Evolutionary conservation across 2,888 invertebrate genomes (phyloP).

Genomic region (Plebejus argus): DNA sequence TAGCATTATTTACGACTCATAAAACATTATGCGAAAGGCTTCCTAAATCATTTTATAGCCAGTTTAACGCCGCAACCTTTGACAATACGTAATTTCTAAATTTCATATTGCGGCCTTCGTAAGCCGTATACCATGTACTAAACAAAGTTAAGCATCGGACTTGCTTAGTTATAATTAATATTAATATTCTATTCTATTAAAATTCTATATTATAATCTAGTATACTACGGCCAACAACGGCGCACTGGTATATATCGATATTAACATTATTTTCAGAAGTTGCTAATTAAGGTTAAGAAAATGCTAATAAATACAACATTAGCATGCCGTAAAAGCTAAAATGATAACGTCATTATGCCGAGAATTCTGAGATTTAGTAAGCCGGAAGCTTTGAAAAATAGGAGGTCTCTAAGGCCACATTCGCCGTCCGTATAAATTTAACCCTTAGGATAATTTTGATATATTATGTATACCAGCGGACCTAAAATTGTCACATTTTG

Average conservation of each 20-base stretch:
- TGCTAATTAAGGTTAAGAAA: not conserved
- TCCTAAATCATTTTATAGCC: slow-evolving; percentile 12
- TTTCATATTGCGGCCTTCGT: not conserved
- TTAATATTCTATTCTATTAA: too few relatives aligned
- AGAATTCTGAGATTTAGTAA: not conserved
- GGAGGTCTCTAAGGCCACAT: slow-evolving; percentile 6
- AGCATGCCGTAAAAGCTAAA: not conserved
- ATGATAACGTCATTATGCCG: not conserved
- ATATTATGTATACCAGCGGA: too few relatives aligned
- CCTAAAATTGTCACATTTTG: too few relatives aligned
- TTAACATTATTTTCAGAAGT: not conserved
- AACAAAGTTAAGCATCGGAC: not conserved
- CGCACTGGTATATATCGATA: not conserved
- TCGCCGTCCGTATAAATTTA: not conserved
- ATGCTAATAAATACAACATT: not conserved
- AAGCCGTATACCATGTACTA: not conserved
- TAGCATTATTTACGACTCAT: slow-evolving; percentile 18
- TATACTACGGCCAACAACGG: too few relatives aligned
- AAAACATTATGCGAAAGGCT: slow-evolving; percentile 12
- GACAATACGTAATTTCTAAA: not conserved
- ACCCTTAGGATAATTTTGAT: slow-evolving; percentile 4
- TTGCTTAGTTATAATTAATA: not conserved
- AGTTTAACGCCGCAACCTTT: not conserved
- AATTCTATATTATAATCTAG: not conserved
- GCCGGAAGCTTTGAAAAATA: not conserved